phyloP scores from a whole-genome alignment of 2,113 vertebrate species.

The Rutilus rutilus region DNA sequence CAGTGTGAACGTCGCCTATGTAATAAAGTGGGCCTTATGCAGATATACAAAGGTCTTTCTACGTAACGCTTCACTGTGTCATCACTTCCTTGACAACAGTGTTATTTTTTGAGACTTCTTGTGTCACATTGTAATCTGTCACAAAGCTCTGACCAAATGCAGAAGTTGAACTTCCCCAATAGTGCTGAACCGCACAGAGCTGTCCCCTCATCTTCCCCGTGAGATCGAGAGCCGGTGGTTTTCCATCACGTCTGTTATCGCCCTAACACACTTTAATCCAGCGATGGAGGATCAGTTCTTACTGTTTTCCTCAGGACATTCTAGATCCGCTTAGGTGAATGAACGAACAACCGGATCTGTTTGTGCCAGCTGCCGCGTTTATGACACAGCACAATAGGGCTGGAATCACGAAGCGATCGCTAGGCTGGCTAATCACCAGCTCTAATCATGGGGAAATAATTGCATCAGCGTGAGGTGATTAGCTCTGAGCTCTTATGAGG shows the following conservation, averaged over 20 bases:
- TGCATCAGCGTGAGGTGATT: background rate
- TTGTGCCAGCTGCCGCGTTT: background rate
- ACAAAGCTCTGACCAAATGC: conserved; percentile 18
- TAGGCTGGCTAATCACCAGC: background rate
- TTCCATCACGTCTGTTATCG: background rate
- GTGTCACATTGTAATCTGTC: background rate
- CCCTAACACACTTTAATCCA: background rate
- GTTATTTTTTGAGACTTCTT: background rate
- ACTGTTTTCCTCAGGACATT: background rate
- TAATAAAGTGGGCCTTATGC: too few species aligned
- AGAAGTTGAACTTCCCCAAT: conserved; percentile 40
- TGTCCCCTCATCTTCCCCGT: conserved; percentile 14
- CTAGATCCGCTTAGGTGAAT: conserved; percentile 4
- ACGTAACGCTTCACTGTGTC: background rate
- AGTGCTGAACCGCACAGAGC: background rate
- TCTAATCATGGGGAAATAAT: background rate
- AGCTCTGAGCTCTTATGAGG: background rate
- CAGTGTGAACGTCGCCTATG: too few species aligned
- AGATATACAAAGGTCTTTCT: too few species aligned
- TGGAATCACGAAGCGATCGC: background rate
- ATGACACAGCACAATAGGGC: background rate
- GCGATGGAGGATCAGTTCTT: background rate
- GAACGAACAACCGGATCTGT: background rate
- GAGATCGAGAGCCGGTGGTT: background rate
- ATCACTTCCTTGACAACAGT: background rate